Percentiles rank a stretch among this genome's conserved stretches.
These are phyloP conservation scores for Onchidella celtica DNA, from an alignment of 2,888 invertebrate species.

Conservation along the genomic window DNA sequence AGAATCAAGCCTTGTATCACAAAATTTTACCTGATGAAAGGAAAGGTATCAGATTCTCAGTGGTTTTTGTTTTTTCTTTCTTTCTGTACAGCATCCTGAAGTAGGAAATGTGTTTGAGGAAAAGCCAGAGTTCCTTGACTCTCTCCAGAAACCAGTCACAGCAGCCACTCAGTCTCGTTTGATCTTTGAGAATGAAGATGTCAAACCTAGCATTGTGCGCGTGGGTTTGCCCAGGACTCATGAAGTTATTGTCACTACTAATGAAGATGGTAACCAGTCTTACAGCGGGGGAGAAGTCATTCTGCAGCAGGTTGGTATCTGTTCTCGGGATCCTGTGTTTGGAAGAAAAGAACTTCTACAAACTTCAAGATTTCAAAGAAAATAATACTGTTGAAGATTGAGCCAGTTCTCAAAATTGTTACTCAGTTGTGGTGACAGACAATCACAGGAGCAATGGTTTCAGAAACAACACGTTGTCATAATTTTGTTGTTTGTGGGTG, in stretches of 20 bases:
- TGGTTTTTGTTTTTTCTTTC: no score
- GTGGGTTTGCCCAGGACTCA: slow-evolving; percentile 37
- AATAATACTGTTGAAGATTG: background rate
- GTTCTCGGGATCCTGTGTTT: background rate
- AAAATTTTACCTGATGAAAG: no score
- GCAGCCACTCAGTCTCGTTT: slow-evolving; percentile 47
- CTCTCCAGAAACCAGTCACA: slow-evolving; percentile 58
- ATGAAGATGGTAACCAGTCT: slow-evolving; percentile 32
- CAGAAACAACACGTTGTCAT: no score
- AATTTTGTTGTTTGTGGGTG: no score
- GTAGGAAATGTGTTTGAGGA: slow-evolving; percentile 55
- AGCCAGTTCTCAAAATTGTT: no score
- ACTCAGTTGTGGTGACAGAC: no score
- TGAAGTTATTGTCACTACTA: slow-evolving; percentile 34
- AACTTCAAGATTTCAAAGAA: no score
- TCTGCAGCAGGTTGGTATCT: slow-evolving; percentile 39
- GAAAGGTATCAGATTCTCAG: no score
- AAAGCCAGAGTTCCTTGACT: slow-evolving; percentile 72
- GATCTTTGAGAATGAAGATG: slow-evolving; percentile 48
- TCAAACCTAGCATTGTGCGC: slow-evolving; percentile 53
- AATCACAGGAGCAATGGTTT: no score
- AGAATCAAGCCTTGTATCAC: no score
- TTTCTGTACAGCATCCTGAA: slow-evolving; percentile 56
- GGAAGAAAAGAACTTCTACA: no score
- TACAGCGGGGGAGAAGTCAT: slow-evolving; percentile 42